phyloP scores from a whole-genome alignment of 2,113 vertebrate species.

The Limnothrissa miodon region DNA sequence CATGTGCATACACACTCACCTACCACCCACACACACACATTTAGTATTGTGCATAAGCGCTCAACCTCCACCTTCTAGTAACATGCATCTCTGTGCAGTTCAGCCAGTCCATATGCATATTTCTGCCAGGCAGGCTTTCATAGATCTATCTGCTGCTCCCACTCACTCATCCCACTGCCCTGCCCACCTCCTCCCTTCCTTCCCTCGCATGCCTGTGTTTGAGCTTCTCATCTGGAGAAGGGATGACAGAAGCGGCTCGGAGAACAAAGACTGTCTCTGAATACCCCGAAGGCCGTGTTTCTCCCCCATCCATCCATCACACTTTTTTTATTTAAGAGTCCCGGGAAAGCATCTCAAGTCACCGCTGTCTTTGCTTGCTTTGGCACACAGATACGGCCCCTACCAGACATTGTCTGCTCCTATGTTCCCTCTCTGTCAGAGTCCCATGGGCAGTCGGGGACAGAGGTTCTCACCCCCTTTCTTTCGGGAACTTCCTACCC shows the following conservation, averaged over 20 bases:
- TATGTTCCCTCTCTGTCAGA: background rate
- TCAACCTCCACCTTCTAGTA: background rate
- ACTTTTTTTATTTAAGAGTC: constrained; percentile 8
- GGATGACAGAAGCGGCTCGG: background rate
- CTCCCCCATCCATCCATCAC: background rate
- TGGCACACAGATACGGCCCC: background rate
- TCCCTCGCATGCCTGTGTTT: background rate
- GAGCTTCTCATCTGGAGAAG: constrained; percentile 15
- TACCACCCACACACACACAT: background rate
- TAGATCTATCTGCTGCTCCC: background rate
- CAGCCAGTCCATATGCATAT: background rate
- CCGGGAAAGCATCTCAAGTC: background rate
- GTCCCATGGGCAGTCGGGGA: background rate
- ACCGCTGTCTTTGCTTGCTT: constrained; percentile 8
- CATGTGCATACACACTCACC: background rate
- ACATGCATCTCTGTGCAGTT: constrained; percentile 10
- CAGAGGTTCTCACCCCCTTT: background rate
- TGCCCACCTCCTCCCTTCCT: background rate
- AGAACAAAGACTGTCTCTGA: constrained; percentile 2
- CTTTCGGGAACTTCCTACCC: background rate
- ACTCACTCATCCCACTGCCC: background rate
- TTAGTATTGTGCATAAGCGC: background rate
- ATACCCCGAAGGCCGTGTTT: background rate
- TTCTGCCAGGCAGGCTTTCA: background rate
- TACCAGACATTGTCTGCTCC: background rate